A percentile compares a stretch with the other conserved stretches of the same genome.
phyloP scores from a whole-genome alignment of 2,113 vertebrate species.

The Rhizomys pruinosus region DNA sequence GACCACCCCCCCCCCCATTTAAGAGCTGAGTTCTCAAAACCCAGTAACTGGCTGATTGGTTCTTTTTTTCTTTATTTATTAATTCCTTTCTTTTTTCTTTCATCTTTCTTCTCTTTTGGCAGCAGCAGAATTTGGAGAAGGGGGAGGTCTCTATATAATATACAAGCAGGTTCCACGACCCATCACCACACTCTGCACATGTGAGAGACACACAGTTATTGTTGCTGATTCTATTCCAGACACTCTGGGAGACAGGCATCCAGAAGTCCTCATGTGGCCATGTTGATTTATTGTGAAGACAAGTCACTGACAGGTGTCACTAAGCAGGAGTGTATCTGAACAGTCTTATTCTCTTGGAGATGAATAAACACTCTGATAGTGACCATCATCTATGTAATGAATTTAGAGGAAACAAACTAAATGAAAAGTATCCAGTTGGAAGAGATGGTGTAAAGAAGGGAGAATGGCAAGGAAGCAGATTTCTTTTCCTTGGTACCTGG shows the following conservation, averaged over 20 bases:
- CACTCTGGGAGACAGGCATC: not conserved
- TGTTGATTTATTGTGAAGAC: not conserved
- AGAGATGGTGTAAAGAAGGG: not conserved
- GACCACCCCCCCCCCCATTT: fast-evolving
- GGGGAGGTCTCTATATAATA: not conserved
- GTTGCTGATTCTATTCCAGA: not conserved
- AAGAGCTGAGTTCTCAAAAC: not conserved
- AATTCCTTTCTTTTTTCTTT: not conserved
- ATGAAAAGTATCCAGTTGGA: not conserved
- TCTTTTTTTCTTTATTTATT: not conserved
- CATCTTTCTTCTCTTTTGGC: not conserved
- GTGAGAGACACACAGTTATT: not conserved
- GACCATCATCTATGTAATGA: not conserved
- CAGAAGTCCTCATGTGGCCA: not conserved
- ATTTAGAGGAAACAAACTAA: not conserved
- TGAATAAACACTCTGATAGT: not conserved
- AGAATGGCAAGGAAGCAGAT: not conserved
- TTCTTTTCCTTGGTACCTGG: not conserved
- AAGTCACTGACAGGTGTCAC: not conserved
- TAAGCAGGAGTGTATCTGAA: not conserved
- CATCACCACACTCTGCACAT: not conserved
- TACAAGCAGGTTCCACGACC: not conserved
- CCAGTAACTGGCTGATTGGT: not conserved
- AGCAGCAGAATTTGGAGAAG: not conserved
- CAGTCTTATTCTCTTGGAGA: not conserved